These are phyloP conservation scores for Pseudopipra pipra DNA, from an alignment of 2,113 vertebrate species.

Conservation along the genomic window DNA sequence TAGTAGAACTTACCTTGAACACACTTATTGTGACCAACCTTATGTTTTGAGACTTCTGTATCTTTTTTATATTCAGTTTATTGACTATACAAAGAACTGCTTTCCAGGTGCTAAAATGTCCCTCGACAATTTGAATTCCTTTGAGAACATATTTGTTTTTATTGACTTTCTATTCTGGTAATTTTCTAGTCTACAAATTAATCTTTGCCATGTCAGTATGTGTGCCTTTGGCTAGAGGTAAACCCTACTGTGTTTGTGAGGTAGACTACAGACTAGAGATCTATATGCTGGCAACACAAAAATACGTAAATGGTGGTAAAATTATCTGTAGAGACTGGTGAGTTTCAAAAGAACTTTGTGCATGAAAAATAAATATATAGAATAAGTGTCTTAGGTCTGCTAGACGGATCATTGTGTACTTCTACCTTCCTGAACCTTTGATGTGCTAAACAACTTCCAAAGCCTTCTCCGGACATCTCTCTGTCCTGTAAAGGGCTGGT, in stretches of 20 bases:
- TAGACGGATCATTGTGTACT: not conserved
- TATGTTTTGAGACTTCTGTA: not conserved
- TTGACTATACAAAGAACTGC: not conserved
- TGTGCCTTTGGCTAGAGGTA: not conserved
- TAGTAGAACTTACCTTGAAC: not conserved
- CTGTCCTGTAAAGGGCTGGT: not conserved
- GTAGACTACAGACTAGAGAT: not conserved
- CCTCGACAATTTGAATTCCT: not conserved
- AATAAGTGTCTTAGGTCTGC: not conserved
- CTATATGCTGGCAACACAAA: not conserved
- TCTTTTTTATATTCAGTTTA: not conserved
- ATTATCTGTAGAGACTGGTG: not conserved
- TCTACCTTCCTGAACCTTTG: not conserved
- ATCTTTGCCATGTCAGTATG: not conserved
- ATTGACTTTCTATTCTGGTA: conserved; percentile 17
- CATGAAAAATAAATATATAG: not conserved
- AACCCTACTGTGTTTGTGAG: not conserved
- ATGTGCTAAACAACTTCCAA: not conserved
- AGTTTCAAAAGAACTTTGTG: not conserved
- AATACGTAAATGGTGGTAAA: not conserved
- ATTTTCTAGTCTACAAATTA: not conserved
- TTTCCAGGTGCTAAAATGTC: conserved; percentile 17
- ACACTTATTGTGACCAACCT: not conserved
- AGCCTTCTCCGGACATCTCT: not conserved
- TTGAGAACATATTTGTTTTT: not conserved